Evolutionary conservation across 92 coral and sea anemone species (phyloP).

Genomic region (Meandrina meandrites): DNA sequence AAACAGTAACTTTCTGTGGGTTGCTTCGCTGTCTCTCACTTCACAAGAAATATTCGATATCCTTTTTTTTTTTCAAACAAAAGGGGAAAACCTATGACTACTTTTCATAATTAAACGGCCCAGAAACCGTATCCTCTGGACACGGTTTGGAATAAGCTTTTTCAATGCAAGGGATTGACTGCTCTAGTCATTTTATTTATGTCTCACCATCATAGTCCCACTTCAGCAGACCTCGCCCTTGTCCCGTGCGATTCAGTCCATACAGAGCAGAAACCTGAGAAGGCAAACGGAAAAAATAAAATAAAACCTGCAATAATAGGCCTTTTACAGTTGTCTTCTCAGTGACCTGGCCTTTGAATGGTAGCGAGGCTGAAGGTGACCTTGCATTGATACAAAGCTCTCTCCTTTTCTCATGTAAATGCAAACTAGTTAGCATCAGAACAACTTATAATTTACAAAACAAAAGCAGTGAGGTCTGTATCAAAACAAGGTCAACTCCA

Average conservation of each 20-base stretch:
- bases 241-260: conserved; percentile 81
- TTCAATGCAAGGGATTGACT: not conserved
- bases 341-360: too few species aligned
- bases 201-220: conserved; percentile 87
- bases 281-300: not conserved
- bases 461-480: too few species aligned
- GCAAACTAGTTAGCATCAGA: too few species aligned
- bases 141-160: too few species aligned
- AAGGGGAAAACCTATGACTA: too few species aligned
- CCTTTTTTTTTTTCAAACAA: too few species aligned
- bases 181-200: not conserved
- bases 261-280: conserved; percentile 72
- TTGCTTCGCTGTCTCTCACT: not conserved
- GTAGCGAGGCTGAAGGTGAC: too few species aligned
- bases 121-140: not conserved
- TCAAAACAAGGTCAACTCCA: too few species aligned
- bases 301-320: not conserved
- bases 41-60: not conserved
- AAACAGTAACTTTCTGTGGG: not conserved
- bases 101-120: not conserved
- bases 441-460: too few species aligned
- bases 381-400: too few species aligned
- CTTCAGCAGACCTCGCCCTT: conserved; percentile 86
- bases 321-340: too few species aligned
- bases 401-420: too few species aligned